Evolutionary conservation across 1,140 invertebrate species (phyloP).

Genomic region (Pentalonia nigronervosa): DNA sequence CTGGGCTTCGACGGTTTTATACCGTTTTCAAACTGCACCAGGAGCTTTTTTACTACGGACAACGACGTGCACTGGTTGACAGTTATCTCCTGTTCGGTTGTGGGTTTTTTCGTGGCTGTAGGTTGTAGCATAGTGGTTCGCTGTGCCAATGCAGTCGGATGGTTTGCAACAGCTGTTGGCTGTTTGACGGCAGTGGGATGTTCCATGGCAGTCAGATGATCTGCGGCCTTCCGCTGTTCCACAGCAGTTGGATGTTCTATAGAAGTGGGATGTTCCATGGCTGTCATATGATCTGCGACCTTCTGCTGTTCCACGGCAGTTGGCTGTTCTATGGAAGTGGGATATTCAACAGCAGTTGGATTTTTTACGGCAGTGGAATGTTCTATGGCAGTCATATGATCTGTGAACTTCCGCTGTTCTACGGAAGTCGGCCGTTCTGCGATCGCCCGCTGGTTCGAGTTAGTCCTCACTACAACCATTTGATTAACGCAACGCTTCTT

Average conservation of each 20-base stretch:
- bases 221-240: too few relatives aligned
- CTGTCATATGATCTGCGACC: not conserved
- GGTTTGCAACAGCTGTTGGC: too few relatives aligned
- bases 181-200: too few relatives aligned
- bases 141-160: not conserved
- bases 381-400: not conserved
- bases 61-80: not conserved
- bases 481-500: not conserved
- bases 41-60: not conserved
- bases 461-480: conserved; percentile 34
- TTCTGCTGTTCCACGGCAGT: not conserved
- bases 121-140: not conserved
- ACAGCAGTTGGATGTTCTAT: not conserved
- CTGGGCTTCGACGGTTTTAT: conserved; percentile 26
- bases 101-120: not conserved
- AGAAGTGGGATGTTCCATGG: too few relatives aligned
- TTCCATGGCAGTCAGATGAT: too few relatives aligned
- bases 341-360: not conserved
- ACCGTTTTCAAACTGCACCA: conserved; percentile 59
- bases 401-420: too few relatives aligned
- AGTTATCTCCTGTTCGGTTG: not conserved
- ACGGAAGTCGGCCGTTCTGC: not conserved
- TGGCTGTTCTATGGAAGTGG: not conserved
- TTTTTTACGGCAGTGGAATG: too few relatives aligned
- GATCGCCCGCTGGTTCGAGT: not conserved